These are phyloP conservation scores for Archaeoteleia sp. DNA, from an alignment of 2,888 invertebrate species.

Conservation along the genomic window DNA sequence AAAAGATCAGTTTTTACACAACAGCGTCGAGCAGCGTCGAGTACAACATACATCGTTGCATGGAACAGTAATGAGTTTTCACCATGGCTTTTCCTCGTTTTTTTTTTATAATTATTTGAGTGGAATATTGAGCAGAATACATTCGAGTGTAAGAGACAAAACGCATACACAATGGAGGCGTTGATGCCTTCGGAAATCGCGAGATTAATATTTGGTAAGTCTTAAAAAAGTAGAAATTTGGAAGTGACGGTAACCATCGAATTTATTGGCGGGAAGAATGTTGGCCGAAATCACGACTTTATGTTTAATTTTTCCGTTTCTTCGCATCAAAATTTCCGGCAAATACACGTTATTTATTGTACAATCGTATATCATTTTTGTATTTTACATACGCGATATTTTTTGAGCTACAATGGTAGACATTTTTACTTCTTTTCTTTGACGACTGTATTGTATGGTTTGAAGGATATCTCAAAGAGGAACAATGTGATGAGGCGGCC, in stretches of 20 bases:
- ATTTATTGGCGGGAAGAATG: slow-evolving; percentile 40
- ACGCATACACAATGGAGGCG: slow-evolving; percentile 65
- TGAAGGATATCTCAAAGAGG: slow-evolving; percentile 70
- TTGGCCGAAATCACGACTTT: not conserved
- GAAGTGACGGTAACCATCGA: slow-evolving; percentile 15
- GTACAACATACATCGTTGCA: too few relatives aligned
- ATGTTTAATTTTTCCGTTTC: not conserved
- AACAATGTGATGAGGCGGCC: slow-evolving; percentile 65
- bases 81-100: too few relatives aligned
- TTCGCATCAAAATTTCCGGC: too few relatives aligned
- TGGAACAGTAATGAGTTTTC: too few relatives aligned
- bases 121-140: too few relatives aligned
- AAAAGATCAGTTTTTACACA: too few relatives aligned
- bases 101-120: too few relatives aligned
- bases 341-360: too few relatives aligned
- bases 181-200: slow-evolving; percentile 73
- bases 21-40: too few relatives aligned
- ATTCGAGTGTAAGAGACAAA: too few relatives aligned
- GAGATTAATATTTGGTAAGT: slow-evolving; percentile 71
- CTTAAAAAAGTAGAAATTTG: not conserved
- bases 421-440: not conserved
- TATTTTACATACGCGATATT: not conserved
- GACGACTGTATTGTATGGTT: slow-evolving; percentile 11
- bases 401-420: not conserved
- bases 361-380: too few relatives aligned